phyloP scores from a whole-genome alignment of 2,113 vertebrate genomes.

The Leucosticte australis region DNA sequence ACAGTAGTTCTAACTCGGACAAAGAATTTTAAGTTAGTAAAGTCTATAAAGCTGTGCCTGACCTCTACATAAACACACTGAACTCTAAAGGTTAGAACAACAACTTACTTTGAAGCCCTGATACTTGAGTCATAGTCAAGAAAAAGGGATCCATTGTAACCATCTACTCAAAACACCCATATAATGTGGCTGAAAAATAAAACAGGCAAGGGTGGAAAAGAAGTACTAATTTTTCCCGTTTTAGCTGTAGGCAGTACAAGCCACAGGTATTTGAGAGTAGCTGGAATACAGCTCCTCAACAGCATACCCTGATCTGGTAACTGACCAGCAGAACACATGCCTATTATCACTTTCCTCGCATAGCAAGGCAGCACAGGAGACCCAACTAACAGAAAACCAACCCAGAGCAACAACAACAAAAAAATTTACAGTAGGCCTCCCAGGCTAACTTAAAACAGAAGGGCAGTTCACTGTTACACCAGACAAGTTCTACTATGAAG shows the following conservation, averaged over 20 bases:
- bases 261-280: not conserved
- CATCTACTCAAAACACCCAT: not conserved
- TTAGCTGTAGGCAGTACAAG: not conserved
- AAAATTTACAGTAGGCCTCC: not conserved
- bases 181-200: not conserved
- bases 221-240: not conserved
- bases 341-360: not conserved
- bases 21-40: not conserved
- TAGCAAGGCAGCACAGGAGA: not conserved
- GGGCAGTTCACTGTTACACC: not conserved
- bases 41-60: not conserved
- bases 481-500: not conserved
- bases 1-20: not conserved
- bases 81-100: slow-evolving; percentile 37
- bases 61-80: not conserved
- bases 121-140: not conserved
- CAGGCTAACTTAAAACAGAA: not conserved
- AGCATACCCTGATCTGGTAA: not conserved
- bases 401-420: not conserved
- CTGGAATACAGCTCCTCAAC: not conserved
- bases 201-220: not conserved
- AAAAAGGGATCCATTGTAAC: slow-evolving; percentile 14
- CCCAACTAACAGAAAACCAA: not conserved
- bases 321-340: not conserved
- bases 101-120: not conserved